Conservation (phyloP, 2,113 vertebrate genomes). For the Actenoides hombroni region DNA sequence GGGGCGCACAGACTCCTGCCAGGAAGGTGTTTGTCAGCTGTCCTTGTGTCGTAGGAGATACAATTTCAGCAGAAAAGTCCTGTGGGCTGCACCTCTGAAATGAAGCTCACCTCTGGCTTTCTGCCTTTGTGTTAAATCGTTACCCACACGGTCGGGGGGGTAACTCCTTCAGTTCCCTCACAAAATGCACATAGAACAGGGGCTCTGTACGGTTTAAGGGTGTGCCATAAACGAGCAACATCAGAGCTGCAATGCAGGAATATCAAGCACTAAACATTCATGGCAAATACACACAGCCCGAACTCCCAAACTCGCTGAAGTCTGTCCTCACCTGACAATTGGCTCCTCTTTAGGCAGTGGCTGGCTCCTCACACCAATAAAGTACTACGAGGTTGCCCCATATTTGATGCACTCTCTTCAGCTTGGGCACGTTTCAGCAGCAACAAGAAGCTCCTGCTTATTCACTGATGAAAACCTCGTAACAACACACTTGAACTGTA, state of each 20-base stretch:
- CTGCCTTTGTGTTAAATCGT: background rate
- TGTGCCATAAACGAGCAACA: background rate
- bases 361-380: background rate
- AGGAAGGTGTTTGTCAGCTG: constrained; percentile 42
- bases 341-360: background rate
- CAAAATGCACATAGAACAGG: background rate
- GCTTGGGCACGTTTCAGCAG: background rate
- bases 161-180: background rate
- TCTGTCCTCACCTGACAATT: background rate
- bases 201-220: background rate
- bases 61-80: background rate
- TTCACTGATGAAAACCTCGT: background rate
- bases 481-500: background rate
- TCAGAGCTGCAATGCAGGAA: background rate
- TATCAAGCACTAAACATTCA: background rate
- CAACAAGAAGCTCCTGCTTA: background rate
- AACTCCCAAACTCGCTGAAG: background rate
- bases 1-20: background rate
- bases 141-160: background rate
- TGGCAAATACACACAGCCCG: background rate
- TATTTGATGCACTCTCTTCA: background rate
- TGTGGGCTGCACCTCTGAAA: background rate
- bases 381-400: background rate
- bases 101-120: background rate
- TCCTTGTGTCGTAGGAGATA: constrained; percentile 4